Percentiles rank a stretch among this genome's conserved stretches.
Evolutionary conservation across 2,888 invertebrate genomes (phyloP).

Genomic region (Bombylius discolor): DNA sequence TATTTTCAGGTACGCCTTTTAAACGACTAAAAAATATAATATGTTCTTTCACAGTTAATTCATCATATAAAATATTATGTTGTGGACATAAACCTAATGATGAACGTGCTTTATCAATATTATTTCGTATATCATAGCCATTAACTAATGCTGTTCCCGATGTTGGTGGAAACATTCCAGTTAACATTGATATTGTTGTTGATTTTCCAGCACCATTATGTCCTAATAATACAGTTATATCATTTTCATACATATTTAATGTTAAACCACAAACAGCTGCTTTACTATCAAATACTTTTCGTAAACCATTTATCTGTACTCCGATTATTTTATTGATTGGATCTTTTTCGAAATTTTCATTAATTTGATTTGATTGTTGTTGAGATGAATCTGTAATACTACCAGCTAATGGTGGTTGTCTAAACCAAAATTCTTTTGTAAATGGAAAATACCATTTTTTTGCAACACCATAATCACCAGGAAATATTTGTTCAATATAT

Average conservation of each 20-base stretch:
- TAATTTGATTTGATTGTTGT: not conserved
- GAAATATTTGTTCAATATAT: constrained; percentile 69
- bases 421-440: constrained; percentile 39
- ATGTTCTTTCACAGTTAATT: constrained; percentile 67
- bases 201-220: constrained; percentile 70
- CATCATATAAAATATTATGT: constrained; percentile 66
- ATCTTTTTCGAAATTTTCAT: constrained; percentile 37
- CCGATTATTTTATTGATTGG: constrained; percentile 35
- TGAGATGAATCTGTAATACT: not conserved
- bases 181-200: constrained; percentile 80
- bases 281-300: constrained; percentile 40
- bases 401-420: not conserved
- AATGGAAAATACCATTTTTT: constrained; percentile 66
- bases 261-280: constrained; percentile 50
- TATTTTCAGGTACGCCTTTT: constrained; percentile 43
- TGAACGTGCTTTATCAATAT: constrained; percentile 46
- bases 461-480: constrained; percentile 69
- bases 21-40: constrained; percentile 63
- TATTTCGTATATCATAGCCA: constrained; percentile 49
- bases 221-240: constrained; percentile 49
- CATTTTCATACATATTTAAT: constrained; percentile 49
- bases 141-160: constrained; percentile 54
- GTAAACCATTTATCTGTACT: constrained; percentile 43
- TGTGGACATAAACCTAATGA: constrained; percentile 68
- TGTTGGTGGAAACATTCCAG: constrained; percentile 54